Base-by-base conservation (phyloP, 92 coral and sea anemone species). In the Porites lobata region DNA sequence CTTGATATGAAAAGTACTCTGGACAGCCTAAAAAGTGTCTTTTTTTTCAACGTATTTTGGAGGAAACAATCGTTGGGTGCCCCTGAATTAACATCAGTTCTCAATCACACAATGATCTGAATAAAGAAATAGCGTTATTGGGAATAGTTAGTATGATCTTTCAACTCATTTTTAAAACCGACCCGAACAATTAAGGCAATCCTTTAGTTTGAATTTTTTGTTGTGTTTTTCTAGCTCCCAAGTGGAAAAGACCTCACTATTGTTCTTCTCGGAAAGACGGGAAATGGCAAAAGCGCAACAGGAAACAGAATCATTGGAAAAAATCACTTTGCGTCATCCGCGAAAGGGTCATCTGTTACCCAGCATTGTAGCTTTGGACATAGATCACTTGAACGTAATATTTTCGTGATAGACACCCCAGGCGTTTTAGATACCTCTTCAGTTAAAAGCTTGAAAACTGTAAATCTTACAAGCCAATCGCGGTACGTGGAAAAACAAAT, bases 241-340 rank as follows among this genome's bases (percentile, higher is more conserved):
- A 47, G 12, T 43, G 86, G 86, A 50, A 50, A 69, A 13, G 64
- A 29, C 8, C 65, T 85, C 8, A 85, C 89, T 14, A 43, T 85
- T 3, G 76, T 65, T 52, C 68, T 85, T 26, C 66, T 85, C 15
- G 89, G 89, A 9, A 75, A 75, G 38, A 85, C 89, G 14, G 89
- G 89, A 11, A 76, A 85, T 50, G 89, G 89, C 24, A 85, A 85
- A 50, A 76, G 89, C 24, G 83, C 89, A 4, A 65, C 89, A 6
- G 89, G 76, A 26, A 85, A 85, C 83, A 29, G 50, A 53, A 85
- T 85, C 19, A 15, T 85, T 65, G 89, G 89, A 47, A 22, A 20
- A 8, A n/a, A n/a, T 22, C 7, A 24, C 43, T 64, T 50, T 22
- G 15, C 19, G 76, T 43, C 18, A 17, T 11, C 24, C 9, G 8